Conservation (phyloP, 2,797 vertebrate species). For the Poeciliopsis paucimaculata region DNA sequence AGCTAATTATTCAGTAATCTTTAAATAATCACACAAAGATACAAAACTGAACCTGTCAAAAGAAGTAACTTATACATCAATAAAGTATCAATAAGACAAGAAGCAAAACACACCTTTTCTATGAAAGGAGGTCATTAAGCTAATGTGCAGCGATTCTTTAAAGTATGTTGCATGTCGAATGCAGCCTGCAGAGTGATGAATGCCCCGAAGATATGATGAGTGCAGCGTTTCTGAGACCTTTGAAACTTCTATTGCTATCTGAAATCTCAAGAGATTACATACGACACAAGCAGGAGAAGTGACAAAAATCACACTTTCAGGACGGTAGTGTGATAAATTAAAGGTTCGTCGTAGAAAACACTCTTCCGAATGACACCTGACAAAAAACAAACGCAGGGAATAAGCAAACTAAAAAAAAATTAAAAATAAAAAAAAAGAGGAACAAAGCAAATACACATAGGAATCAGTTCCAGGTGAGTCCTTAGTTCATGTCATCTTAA, state of each 20-base stretch:
- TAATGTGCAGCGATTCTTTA: constrained; percentile 36
- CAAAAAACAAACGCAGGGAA: constrained; percentile 11
- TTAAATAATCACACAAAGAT: constrained; percentile 70
- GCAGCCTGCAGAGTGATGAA: constrained; percentile 51
- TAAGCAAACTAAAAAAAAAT: constrained; percentile 16
- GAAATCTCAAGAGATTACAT: constrained; percentile 52
- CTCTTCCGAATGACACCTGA: constrained; percentile 3
- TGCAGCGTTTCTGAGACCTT: constrained; percentile 60
- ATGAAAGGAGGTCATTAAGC: constrained; percentile 62
- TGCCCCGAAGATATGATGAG: constrained; percentile 59
- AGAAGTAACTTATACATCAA: constrained; percentile 35
- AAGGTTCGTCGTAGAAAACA: constrained; percentile 55
- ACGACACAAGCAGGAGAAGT: constrained; percentile 44
- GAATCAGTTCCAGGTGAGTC: constrained; percentile 51
- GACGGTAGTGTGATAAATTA: constrained; percentile 65
- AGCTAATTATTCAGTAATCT: constrained; percentile 47
- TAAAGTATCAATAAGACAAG: constrained; percentile 50
- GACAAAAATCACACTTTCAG: constrained; percentile 30
- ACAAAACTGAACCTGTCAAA: constrained; percentile 41
- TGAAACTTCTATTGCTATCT: constrained; percentile 66
- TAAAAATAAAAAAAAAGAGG: constrained; percentile 27
- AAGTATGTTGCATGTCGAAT: constrained; percentile 50
- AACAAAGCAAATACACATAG: constrained; percentile 66
- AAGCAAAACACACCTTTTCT: constrained; percentile 53
- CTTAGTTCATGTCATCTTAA: constrained; percentile 74